A percentile compares a stretch with the other conserved stretches of the same genome.
Conservation (phyloP, 2,888 invertebrate species). For the Agrochola litura region DNA sequence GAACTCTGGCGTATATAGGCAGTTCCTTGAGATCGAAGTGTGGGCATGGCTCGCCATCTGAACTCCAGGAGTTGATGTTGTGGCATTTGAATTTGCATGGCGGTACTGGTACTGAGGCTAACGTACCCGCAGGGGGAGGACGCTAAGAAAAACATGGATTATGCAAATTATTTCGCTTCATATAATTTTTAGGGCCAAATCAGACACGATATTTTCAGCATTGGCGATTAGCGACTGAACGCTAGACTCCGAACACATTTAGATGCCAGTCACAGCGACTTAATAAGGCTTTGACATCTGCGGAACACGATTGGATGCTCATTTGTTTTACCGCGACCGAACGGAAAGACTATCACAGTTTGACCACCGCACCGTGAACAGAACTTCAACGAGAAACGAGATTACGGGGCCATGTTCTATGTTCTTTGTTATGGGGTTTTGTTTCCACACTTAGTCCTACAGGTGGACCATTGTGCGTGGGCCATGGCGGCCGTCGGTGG, state of each 20-base stretch:
- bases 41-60: slow-evolving; percentile 79
- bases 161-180: not conserved
- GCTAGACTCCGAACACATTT: not conserved
- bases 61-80: slow-evolving; percentile 87
- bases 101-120: slow-evolving; percentile 94
- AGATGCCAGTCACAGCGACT: not conserved
- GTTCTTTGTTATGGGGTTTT: no score
- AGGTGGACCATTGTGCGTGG: no score
- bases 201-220: not conserved
- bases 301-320: not conserved
- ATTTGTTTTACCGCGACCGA: not conserved
- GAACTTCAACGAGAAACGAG: no score
- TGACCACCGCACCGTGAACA: no score
- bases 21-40: slow-evolving; percentile 91
- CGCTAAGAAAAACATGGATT: slow-evolving; percentile 81
- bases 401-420: no score
- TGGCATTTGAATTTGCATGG: slow-evolving; percentile 94
- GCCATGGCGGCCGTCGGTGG: no score
- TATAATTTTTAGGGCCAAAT: not conserved
- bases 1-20: slow-evolving; percentile 94
- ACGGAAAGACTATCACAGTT: no score
- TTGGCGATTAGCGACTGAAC: not conserved
- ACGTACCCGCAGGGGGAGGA: slow-evolving; percentile 93
- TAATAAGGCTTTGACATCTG: not conserved
- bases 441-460: no score